A percentile compares a stretch with the other conserved stretches of the same genome.
These are phyloP conservation scores for Caenorhabditis macrosperma DNA, from an alignment of 2,888 invertebrate species.

Conservation along the genomic window DNA sequence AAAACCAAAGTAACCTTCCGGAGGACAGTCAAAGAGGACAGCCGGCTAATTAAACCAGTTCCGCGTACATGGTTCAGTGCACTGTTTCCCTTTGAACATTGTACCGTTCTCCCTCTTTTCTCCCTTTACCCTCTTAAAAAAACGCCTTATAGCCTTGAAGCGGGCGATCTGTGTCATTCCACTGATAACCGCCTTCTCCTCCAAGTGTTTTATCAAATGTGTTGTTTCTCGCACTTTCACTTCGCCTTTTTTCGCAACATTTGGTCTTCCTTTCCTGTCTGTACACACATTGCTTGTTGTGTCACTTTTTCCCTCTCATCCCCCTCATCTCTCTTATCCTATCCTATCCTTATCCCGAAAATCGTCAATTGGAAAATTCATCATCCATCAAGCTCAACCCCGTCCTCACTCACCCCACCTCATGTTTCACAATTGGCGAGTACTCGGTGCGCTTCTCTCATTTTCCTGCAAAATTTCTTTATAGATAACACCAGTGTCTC, in stretches of 20 bases:
- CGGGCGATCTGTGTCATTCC: no score
- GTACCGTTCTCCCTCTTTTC: no score
- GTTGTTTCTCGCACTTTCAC: slow-evolving; percentile 25
- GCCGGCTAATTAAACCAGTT: slow-evolving; percentile 50
- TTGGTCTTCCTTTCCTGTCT: background rate
- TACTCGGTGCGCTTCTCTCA: slow-evolving; percentile 3
- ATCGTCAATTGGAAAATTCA: no score
- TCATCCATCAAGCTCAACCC: background rate
- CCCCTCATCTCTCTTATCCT: no score
- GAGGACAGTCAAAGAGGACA: background rate
- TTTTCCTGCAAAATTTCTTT: background rate
- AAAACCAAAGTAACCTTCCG: background rate
- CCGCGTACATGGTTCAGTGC: background rate
- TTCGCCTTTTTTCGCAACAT: background rate
- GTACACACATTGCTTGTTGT: background rate
- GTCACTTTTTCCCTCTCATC: background rate
- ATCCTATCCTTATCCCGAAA: no score
- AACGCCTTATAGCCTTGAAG: no score
- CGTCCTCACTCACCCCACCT: background rate
- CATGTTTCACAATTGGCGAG: background rate
- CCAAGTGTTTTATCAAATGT: slow-evolving; percentile 4
- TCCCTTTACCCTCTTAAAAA: no score
- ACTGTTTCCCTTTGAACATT: background rate
- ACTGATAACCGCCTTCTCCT: slow-evolving; percentile 11
- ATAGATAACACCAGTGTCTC: background rate